Base-by-base conservation (phyloP, 1,140 invertebrate species). In the Drosophila kurseongensis region DNA sequence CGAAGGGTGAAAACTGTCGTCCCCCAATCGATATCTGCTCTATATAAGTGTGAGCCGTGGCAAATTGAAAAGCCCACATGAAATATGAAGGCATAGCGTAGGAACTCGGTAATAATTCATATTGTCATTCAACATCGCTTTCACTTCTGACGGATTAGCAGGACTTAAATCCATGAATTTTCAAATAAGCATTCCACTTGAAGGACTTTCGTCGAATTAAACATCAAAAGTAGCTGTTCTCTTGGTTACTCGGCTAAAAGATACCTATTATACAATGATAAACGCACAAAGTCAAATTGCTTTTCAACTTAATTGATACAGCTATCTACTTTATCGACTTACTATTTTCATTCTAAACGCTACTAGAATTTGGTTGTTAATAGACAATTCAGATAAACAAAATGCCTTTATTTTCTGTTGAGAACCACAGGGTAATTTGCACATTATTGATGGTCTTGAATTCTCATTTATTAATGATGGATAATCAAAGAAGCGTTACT, bases 401-500 rank as follows among this genome's bases (percentile, higher is more conserved):
- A 23, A 23, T 23, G 23, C 23, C 23, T 23, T 23, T 4, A 23
- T 23, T 23, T 23, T 23, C 23, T 23, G 23, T 32, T 58, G 10
- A 51, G 16, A 14, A n/a, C 10, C n/a, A 40, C n/a, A 35, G 27
- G 27, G n/a, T 50, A 16, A 10, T 32, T 14, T 50, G 8, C n/a
- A 2, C 14, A 0, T 41, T 14, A 14, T 41, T 16, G 9, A 16
- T 7, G 12, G 3, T 10, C 52, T 12, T 8, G 12, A 23, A 67
- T 5, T 27, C 27, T 32, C 36, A 74, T 50, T 59, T 51, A 56
- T 67, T 45, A 67, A 80, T 61, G 63, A 35, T 66, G 32, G 27
- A 63, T 45, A 78, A 38, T 74, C 79, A 68, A 61, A 45, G 62
- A 56, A 54, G 74, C 79, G 52, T 42, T 58, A 40, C 36, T 9